Conservation (phyloP, 2,888 invertebrate genomes). For the Maniola hyperantus region DNA sequence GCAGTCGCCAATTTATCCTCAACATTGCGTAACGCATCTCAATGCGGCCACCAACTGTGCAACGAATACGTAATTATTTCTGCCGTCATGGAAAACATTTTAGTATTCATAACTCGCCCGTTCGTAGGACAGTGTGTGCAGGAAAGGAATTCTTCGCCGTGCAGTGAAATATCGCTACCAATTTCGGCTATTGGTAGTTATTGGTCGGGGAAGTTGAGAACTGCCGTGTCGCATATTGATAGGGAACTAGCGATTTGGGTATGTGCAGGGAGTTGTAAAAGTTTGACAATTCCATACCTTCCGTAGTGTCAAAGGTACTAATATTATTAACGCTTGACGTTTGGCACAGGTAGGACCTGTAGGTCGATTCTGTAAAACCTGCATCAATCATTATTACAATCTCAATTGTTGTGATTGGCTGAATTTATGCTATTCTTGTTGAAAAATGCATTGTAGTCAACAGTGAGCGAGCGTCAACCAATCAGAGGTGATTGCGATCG, state of each 20-base stretch:
- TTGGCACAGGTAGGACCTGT: no score
- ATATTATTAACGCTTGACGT: no score
- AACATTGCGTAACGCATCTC: slow-evolving; percentile 36
- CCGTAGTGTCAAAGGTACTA: no score
- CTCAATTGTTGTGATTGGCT: no score
- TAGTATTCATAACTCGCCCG: slow-evolving; percentile 35
- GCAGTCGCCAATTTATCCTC: slow-evolving; percentile 32
- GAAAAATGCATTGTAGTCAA: no score
- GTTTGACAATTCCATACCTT: not conserved
- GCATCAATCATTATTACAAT: no score
- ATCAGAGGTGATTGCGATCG: no score
- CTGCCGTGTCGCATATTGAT: slow-evolving; percentile 20
- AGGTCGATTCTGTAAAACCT: no score
- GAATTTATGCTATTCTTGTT: no score
- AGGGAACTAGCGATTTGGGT: not conserved
- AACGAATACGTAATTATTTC: slow-evolving; percentile 41
- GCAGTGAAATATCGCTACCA: slow-evolving; percentile 6
- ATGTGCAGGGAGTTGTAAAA: not conserved
- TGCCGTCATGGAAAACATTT: slow-evolving; percentile 31
- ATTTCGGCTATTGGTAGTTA: slow-evolving; percentile 16
- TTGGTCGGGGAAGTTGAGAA: slow-evolving; percentile 16
- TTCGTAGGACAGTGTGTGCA: slow-evolving; percentile 21
- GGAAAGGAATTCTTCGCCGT: slow-evolving; percentile 20
- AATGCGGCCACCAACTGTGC: slow-evolving; percentile 42
- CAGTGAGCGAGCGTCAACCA: no score